Base-by-base conservation (phyloP, 2,113 vertebrate genomes). In the Epinephelus fuscoguttatus region DNA sequence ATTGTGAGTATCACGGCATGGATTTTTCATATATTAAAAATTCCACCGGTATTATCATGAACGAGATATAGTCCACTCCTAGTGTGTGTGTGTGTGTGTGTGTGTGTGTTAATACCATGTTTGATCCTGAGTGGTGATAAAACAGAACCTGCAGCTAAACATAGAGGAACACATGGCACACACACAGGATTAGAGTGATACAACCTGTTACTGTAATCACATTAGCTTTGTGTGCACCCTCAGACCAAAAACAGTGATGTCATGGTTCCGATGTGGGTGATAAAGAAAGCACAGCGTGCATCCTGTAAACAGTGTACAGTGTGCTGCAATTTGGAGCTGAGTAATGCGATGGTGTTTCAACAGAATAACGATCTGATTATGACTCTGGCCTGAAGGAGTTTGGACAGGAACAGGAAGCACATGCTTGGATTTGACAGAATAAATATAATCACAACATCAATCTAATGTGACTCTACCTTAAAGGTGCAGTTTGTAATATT, bases 181-280 rank as follows among this genome's bases (percentile, higher is more conserved):
- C n/a, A 33, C 21, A 30, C 33, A 49, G 17, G 2, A 33, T 30
- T 3, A 21, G 47, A 52, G 25, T 30, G 2, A 21, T 3, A 12
- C 61, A 55, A 66, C 53, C 37, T 73, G 47, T 42, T 55, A 21
- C 21, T 49, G 50, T 68, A 62, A 57, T 60, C 53, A 52, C 47
- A 61, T 27, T 18, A 63, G 18, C 13, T 55, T 6, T n/a, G 50
- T 14, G 6, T 47, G 37, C 19, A 25, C 10, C 18, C 33, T 17
- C 0, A 4, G 30, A 15, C 25, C 17, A n/a, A 50, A n/a, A 14
- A 61, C n/a, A 4, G 55, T 66, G 63, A 25, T 66, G 63, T 47
- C 42, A 66, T 47, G 40, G 21, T 52, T 53, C 30, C 2, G 14
- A 23, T 63, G 74, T 6, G 33, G 15, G 50, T 30, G 0, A 66